Percentiles rank a stretch among this genome's conserved stretches.
These are phyloP conservation scores for Neodon shergylaensis DNA, from an alignment of 2,113 vertebrate species.

Conservation along the genomic window DNA sequence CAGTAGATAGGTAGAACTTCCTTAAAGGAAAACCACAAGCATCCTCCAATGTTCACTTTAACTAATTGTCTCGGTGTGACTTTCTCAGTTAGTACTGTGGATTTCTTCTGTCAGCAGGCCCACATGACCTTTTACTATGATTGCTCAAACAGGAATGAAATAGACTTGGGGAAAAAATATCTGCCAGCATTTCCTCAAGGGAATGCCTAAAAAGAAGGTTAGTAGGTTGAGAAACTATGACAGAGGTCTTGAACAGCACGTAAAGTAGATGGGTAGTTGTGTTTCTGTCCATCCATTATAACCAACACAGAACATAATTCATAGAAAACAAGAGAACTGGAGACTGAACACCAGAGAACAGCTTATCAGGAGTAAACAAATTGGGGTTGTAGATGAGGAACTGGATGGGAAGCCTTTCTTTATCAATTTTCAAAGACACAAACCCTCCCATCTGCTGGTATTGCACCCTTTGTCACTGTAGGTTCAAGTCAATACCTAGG, in stretches of 20 bases:
- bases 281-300: background rate
- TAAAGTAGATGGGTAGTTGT: background rate
- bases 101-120: background rate
- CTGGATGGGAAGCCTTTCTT: background rate
- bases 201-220: background rate
- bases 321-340: background rate
- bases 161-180: background rate
- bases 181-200: slow-evolving; percentile 31
- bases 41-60: background rate
- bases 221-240: slow-evolving; percentile 4
- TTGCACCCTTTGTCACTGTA: background rate
- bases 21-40: background rate
- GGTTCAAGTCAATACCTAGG: slow-evolving; percentile 35
- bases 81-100: background rate
- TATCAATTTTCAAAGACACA: background rate
- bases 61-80: background rate
- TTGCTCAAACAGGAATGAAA: slow-evolving; percentile 26
- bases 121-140: background rate
- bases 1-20: background rate
- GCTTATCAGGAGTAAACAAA: slow-evolving; percentile 42
- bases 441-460: background rate
- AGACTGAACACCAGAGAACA: background rate
- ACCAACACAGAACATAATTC: background rate
- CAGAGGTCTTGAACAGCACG: background rate
- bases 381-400: background rate